Conservation (phyloP, 1,140 invertebrate genomes). For the Scaptomyza graminum region DNA sequence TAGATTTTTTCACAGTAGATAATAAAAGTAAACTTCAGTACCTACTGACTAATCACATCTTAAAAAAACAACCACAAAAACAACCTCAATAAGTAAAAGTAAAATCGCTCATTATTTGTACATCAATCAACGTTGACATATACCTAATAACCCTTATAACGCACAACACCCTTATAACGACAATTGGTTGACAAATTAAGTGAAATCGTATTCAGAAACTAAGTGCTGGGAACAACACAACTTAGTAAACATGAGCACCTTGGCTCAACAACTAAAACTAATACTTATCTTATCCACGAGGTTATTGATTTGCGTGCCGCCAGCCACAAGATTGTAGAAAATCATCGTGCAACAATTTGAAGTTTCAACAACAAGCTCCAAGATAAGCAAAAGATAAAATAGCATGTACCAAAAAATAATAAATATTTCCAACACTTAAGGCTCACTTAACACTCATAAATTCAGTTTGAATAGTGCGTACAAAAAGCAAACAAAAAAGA, state of each 20-base stretch:
- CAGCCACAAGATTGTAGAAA: neutral
- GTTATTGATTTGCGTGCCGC: conserved; percentile 27
- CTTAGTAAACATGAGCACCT: conserved; percentile 5
- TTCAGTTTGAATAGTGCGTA: conserved; percentile 55
- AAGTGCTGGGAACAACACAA: neutral
- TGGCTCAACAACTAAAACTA: neutral
- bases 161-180: conserved; percentile 24
- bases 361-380: conserved; percentile 33
- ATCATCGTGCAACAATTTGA: conserved; percentile 31
- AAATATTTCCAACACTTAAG: conserved; percentile 13
- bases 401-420: conserved; percentile 12
- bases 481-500: conserved; percentile 66
- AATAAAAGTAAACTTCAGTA: conserved; percentile 23
- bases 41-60: neutral
- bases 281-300: conserved; percentile 44
- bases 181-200: conserved; percentile 4
- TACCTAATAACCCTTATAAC: conserved; percentile 1
- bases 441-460: conserved; percentile 36
- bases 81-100: neutral
- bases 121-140: conserved; percentile 34
- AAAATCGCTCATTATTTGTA: conserved; percentile 16
- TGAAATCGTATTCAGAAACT: conserved; percentile 6
- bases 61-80: neutral
- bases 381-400: conserved; percentile 7
- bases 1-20: neutral